These are phyloP conservation scores for Nezara viridula DNA, from an alignment of 2,888 invertebrate genomes.

Conservation along the genomic window DNA sequence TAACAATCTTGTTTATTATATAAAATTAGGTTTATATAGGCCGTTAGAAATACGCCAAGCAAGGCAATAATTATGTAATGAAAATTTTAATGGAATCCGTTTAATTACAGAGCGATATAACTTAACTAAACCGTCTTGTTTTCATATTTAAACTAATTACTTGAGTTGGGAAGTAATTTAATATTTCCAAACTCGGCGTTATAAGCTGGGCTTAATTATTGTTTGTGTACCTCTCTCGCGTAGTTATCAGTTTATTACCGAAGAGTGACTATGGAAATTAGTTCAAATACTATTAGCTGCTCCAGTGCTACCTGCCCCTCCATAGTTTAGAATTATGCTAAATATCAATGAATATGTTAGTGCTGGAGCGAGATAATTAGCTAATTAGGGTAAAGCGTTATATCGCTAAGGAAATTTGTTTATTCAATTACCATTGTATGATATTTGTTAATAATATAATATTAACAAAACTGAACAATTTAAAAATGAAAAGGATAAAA, in stretches of 20 bases:
- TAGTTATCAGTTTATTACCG: background rate
- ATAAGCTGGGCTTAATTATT: constrained; percentile 17
- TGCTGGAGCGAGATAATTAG: background rate
- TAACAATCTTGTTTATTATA: no score
- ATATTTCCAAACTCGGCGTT: background rate
- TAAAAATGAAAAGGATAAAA: no score
- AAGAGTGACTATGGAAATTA: constrained; percentile 22
- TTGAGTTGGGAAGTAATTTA: background rate
- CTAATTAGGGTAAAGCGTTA: background rate
- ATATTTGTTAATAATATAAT: background rate
- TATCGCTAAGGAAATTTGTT: background rate
- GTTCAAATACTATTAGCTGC: constrained; percentile 19
- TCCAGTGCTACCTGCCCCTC: background rate
- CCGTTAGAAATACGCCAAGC: no score
- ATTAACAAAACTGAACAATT: no score
- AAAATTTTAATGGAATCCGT: background rate
- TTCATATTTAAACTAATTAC: background rate
- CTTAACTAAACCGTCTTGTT: background rate
- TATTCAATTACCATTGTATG: background rate
- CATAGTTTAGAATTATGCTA: constrained; percentile 18
- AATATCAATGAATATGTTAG: constrained; percentile 17
- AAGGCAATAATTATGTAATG: background rate
- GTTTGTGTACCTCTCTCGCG: background rate
- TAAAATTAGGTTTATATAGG: no score
- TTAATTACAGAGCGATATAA: background rate